Percentiles rank a stretch among this genome's conserved stretches.
Conservation (phyloP, 2,113 vertebrate genomes). For the Phrynocephalus versicolor region DNA sequence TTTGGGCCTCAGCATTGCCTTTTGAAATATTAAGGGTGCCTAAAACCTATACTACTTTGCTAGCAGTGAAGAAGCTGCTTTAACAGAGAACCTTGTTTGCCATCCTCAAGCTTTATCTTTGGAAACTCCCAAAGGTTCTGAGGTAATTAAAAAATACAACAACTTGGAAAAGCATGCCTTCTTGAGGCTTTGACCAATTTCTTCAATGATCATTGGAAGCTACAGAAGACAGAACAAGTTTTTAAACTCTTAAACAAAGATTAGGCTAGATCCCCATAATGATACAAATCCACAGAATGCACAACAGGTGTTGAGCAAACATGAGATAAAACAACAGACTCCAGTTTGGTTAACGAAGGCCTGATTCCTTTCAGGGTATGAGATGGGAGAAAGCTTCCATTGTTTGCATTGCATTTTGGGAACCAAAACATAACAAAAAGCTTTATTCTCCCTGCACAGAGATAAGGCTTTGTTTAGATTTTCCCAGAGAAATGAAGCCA, state of each 20-base stretch:
- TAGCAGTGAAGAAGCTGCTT: fast-evolving
- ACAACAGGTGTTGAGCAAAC: neutral
- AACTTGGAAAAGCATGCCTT: neutral
- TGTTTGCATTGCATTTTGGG: neutral
- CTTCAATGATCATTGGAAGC: neutral
- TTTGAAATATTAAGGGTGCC: neutral
- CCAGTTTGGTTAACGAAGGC: neutral
- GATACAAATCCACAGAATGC: neutral
- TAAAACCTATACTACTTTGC: neutral
- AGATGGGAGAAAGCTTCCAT: neutral
- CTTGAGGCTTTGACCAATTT: neutral
- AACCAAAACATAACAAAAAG: neutral
- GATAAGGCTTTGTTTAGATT: neutral
- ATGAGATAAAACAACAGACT: neutral
- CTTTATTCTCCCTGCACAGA: constrained; percentile 1
- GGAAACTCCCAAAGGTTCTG: neutral
- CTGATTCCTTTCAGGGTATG: neutral
- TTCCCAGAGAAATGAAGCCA: neutral
- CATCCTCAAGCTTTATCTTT: neutral
- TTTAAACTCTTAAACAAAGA: neutral
- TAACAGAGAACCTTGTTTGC: neutral
- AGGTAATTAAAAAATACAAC: neutral
- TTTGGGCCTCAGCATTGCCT: neutral
- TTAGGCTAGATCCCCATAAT: neutral
- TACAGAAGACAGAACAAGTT: neutral